Conservation (phyloP, 2,888 invertebrate species). For the Euclidia mi region DNA sequence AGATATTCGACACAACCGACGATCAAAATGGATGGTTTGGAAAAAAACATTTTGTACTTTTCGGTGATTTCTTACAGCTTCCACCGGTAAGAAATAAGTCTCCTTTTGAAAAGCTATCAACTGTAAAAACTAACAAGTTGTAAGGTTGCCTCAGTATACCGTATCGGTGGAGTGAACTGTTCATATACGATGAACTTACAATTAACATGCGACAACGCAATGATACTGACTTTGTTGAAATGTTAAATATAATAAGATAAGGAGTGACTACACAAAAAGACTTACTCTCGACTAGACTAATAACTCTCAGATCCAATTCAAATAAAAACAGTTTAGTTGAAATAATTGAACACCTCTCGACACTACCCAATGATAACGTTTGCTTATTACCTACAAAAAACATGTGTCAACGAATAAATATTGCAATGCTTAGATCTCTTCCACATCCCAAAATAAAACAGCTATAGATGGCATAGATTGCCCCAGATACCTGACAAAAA, state of each 20-base stretch:
- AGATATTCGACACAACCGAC: constrained; percentile 6
- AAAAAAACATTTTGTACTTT: not conserved
- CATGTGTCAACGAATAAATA: constrained; percentile 2
- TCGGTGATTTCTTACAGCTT: constrained; percentile 8
- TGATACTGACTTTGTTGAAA: constrained; percentile 1
- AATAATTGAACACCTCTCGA: not conserved
- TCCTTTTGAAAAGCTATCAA: constrained; percentile 1
- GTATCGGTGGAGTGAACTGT: constrained; percentile 8
- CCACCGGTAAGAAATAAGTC: constrained; percentile 7
- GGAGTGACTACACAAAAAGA: constrained; percentile 2
- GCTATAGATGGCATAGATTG: constrained; percentile 7
- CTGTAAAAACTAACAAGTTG: constrained; percentile 1
- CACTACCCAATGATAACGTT: constrained; percentile 9
- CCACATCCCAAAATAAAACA: not conserved
- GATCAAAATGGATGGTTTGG: constrained; percentile 11
- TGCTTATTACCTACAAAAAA: constrained; percentile 10
- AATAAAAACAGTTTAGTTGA: constrained; percentile 1
- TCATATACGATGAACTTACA: constrained; percentile 8
- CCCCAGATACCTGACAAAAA: not conserved
- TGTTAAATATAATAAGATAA: constrained; percentile 2
- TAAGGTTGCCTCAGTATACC: constrained; percentile 3
- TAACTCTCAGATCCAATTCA: not conserved
- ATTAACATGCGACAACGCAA: constrained; percentile 5
- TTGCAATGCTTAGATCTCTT: not conserved
- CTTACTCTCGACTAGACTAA: constrained; percentile 1